A percentile compares a stretch with the other conserved stretches of the same genome.
Evolutionary conservation across 2,888 invertebrate species (phyloP).

Genomic region (Heteropelma amictum): DNA sequence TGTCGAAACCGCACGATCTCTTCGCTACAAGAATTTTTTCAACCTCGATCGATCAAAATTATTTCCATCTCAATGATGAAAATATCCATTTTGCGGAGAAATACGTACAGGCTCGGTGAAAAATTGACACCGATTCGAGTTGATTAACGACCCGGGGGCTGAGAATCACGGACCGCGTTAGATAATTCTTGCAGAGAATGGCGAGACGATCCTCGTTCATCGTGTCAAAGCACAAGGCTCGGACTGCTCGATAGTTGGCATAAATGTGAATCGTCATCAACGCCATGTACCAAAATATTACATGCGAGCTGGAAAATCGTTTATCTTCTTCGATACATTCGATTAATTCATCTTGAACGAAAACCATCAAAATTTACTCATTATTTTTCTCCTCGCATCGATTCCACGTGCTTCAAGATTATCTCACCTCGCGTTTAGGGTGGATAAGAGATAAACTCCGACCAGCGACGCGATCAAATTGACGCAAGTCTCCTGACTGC

Average conservation of each 20-base stretch:
- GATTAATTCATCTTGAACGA: neutral
- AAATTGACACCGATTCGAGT: slow-evolving; percentile 85
- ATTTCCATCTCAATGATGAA: neutral
- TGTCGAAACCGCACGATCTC: slow-evolving; percentile 82
- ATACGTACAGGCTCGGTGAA: slow-evolving; percentile 76
- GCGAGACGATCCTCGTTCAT: slow-evolving; percentile 90
- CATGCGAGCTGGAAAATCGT: slow-evolving; percentile 81
- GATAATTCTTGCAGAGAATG: slow-evolving; percentile 84
- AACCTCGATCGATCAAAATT: too few species aligned
- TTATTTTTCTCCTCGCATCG: too few species aligned
- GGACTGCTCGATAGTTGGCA: slow-evolving; percentile 93
- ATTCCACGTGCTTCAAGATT: slow-evolving; percentile 55
- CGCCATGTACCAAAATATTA: slow-evolving; percentile 87
- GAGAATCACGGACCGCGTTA: slow-evolving; percentile 81
- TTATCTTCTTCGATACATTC: neutral
- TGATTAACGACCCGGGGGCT: slow-evolving; percentile 84
- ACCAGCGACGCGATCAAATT: slow-evolving; percentile 91
- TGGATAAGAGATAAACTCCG: slow-evolving; percentile 87
- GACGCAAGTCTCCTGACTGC: slow-evolving; percentile 97
- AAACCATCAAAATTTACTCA: too few species aligned
- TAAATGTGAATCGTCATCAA: slow-evolving; percentile 89
- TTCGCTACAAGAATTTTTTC: slow-evolving; percentile 80
- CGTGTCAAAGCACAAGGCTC: slow-evolving; percentile 87
- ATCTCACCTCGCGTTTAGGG: slow-evolving; percentile 81
- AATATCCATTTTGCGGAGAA: neutral